Base-by-base conservation (phyloP, 92 coral and sea anemone genomes). In the Anthopleura xanthogrammica region DNA sequence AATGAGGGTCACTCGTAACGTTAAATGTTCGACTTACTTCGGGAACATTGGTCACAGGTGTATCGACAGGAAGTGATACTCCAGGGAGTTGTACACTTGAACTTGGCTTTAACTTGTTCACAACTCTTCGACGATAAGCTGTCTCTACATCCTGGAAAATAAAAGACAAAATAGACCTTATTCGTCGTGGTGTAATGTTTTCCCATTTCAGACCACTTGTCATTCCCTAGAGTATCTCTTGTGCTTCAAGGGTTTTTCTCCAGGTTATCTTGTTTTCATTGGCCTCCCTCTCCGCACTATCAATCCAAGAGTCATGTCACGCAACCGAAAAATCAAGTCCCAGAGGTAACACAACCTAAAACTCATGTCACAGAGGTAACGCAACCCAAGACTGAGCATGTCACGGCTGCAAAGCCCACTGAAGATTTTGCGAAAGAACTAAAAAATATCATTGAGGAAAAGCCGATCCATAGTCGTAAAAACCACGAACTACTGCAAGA, bases 301-400 rank as follows among this genome's bases (percentile, higher is more conserved):
- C n/a, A n/a, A n/a, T 16, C 64, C 43, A 39, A n/a, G 6, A 39
- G 41, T 62, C 29, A 29, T 12, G 58, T 11, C 14, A 46, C 50
- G 50, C 50, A 46, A 46, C 50, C 50, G 7, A 46, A 46, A 46
- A 46, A 46, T 46, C 9, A 46, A 52, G 54, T 74, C 36, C 36
- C 64, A 42, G 12, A 60, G 54, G 84, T 68, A 8, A 80, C 83
- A 42, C 41, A 80, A 80, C 76, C 75, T 23, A 62, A 58, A 5
- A 16, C 1, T 62, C 65, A 78, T 12, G 56, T 42, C 60, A 40
- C 24, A 19, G 80, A 77, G 17, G 66, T 24, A 17, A 80, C 83
- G 72, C 74, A 80, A 57, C 83, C 23, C 36, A 80, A 55, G 14
- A 55, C 52, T 24, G 56, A 56, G 42, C 39, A 73, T 39, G 50